phyloP scores from a whole-genome alignment of 2,797 vertebrate genomes.

The Eulemur mongoz region DNA sequence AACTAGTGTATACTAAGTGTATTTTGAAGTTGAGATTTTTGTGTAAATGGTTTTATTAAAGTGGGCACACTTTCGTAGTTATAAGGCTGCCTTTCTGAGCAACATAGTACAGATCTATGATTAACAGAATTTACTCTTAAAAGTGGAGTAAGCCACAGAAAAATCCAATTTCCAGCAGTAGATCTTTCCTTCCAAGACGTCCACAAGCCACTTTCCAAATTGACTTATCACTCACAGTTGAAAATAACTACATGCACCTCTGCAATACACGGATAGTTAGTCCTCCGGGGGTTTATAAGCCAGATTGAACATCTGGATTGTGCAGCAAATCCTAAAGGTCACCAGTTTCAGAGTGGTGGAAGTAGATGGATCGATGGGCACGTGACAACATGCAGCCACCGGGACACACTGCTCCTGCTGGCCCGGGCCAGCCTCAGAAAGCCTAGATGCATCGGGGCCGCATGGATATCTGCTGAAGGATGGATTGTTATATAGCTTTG shows the following conservation, averaged over 20 bases:
- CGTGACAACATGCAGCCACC: background rate
- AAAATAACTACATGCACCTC: constrained; percentile 65
- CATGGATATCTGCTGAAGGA: constrained; percentile 52
- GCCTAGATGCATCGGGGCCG: background rate
- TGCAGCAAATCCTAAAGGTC: constrained; percentile 74
- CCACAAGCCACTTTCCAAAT: constrained; percentile 37
- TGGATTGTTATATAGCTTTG: constrained; percentile 62
- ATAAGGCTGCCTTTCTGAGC: background rate
- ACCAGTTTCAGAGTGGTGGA: constrained; percentile 47
- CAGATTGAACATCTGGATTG: constrained; percentile 77
- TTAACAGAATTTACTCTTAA: constrained; percentile 25
- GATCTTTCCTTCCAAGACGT: constrained; percentile 24
- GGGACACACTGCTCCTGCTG: constrained; percentile 64
- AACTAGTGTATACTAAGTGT: background rate
- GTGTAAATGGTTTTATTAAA: background rate
- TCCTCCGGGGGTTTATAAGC: constrained; percentile 62
- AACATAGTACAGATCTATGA: background rate
- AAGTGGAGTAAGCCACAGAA: constrained; percentile 35
- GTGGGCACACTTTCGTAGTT: background rate
- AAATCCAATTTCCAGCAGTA: constrained; percentile 6
- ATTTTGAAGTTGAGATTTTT: constrained; percentile 14
- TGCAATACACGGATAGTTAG: constrained; percentile 35
- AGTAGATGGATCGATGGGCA: constrained; percentile 63
- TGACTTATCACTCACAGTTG: constrained; percentile 61
- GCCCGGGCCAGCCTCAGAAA: background rate